Base-by-base conservation (phyloP, 1,140 invertebrate genomes). In the Pristionchus pacificus region DNA sequence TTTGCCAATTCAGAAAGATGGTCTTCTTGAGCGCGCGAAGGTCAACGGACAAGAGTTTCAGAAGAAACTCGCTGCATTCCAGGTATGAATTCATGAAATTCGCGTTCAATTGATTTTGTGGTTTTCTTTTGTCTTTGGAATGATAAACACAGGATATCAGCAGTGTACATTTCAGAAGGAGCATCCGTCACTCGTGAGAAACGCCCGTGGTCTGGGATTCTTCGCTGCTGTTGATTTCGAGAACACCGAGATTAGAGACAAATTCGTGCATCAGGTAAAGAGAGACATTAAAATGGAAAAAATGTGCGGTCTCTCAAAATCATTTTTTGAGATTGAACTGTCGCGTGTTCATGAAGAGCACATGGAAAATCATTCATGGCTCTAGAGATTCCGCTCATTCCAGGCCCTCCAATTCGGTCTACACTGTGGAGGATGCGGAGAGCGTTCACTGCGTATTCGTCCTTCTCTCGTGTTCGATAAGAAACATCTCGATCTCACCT, bases 191-290 rank as follows among this genome's bases (percentile, higher is more conserved):
- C n/a, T n/a, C n/a, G n/a, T n/a, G n/a, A n/a, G n/a, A n/a, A n/a
- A n/a, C n/a, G n/a, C n/a, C n/a, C n/a, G 95, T 74, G 95, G 95
- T 19, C 87, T 90, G 49, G 95, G 95, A 49, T 95, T 93, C 19
- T 95, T 95, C 83, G 88, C 92, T 78, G 90, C 95, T 0, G 89
- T 96, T 61, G 91, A 93, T 82, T 90, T 90, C 31, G 74, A 85
- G 1, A 87, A 88, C 62, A 70, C 88, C 0, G 86, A 89, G 82
- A 83, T 89, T 2, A 87, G 95, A 72, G 93, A 96, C 84, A 88
- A 89, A 68, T 88, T 93, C 60, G 86, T 95, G 24, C 85, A 84
- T n/a, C n/a, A n/a, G n/a, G n/a, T n/a, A n/a, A n/a, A n/a, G n/a
- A n/a, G n/a, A n/a, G n/a, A n/a, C n/a, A n/a, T n/a, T n/a, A n/a